phyloP scores from a whole-genome alignment of 2,113 vertebrate species.

The Aythya baeri region DNA sequence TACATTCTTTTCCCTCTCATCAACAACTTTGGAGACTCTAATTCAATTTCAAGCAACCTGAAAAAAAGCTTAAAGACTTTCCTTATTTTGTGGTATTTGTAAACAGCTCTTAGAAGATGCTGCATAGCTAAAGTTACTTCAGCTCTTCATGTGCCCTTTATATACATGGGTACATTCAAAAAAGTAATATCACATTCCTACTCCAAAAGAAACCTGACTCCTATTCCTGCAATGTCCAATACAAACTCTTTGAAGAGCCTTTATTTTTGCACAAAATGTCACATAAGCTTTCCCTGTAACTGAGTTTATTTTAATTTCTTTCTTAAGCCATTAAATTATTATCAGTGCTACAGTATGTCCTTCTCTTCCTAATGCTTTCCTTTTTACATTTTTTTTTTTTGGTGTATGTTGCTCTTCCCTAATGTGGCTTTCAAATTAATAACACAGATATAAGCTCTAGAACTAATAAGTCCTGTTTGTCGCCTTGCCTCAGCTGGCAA shows the following conservation, averaged over 20 bases:
- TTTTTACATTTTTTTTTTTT: background rate
- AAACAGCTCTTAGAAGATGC: background rate
- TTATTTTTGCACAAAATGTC: background rate
- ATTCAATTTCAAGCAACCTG: background rate
- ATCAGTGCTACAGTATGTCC: background rate
- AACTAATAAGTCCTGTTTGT: background rate
- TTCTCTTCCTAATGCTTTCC: background rate
- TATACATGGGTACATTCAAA: background rate
- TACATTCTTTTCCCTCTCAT: background rate
- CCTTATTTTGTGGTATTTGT: background rate
- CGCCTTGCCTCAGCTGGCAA: background rate
- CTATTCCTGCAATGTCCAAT: background rate
- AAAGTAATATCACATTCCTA: background rate
- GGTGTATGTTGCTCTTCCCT: background rate
- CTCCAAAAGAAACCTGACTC: background rate
- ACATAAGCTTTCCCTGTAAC: background rate
- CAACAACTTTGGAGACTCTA: background rate
- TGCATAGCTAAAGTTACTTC: background rate
- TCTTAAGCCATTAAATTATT: background rate
- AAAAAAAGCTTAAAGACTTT: background rate
- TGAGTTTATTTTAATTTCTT: background rate
- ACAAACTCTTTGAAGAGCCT: background rate
- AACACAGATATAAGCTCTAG: accelerated
- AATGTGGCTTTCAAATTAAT: background rate
- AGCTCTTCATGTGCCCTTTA: background rate